phyloP scores from a whole-genome alignment of 1,140 invertebrate genomes.

The Carposina sasakii region DNA sequence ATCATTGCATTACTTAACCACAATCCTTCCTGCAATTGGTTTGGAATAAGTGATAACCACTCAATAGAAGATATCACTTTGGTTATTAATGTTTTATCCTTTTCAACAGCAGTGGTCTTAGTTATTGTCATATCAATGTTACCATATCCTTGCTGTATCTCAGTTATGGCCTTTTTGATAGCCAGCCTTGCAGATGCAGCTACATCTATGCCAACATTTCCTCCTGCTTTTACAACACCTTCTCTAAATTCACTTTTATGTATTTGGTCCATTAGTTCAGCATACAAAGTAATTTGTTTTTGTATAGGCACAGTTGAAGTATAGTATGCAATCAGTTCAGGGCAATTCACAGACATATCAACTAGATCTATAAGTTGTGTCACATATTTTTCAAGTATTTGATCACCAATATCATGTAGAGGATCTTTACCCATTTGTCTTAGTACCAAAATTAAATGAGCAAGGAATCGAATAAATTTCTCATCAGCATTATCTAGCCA shows the following conservation, averaged over 20 bases:
- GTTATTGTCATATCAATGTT: conserved; percentile 53
- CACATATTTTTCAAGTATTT: conserved; percentile 81
- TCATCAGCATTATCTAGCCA: conserved; percentile 55
- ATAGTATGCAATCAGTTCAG: conserved; percentile 89
- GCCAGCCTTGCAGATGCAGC: conserved; percentile 86
- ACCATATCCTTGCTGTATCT: conserved; percentile 59
- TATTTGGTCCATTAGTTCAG: conserved; percentile 83
- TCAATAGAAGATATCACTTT: conserved; percentile 87
- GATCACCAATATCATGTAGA: conserved; percentile 78
- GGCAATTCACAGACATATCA: conserved; percentile 71
- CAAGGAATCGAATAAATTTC: conserved; percentile 84
- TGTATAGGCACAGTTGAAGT: conserved; percentile 81
- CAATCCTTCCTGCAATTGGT: conserved; percentile 85
- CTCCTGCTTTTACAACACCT: conserved; percentile 64
- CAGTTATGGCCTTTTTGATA: conserved; percentile 82
- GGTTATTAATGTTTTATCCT: conserved; percentile 66
- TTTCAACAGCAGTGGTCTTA: conserved; percentile 72
- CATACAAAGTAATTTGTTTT: conserved; percentile 84
- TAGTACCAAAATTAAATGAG: conserved; percentile 90
- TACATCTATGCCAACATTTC: conserved; percentile 84
- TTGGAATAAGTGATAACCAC: conserved; percentile 87
- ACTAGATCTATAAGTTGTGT: conserved; percentile 78
- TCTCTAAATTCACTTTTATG: conserved; percentile 75
- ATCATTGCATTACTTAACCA: conserved; percentile 93
- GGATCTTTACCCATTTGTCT: conserved; percentile 81